phyloP scores from a whole-genome alignment of 1,140 invertebrate genomes.

The Bombyx mori region DNA sequence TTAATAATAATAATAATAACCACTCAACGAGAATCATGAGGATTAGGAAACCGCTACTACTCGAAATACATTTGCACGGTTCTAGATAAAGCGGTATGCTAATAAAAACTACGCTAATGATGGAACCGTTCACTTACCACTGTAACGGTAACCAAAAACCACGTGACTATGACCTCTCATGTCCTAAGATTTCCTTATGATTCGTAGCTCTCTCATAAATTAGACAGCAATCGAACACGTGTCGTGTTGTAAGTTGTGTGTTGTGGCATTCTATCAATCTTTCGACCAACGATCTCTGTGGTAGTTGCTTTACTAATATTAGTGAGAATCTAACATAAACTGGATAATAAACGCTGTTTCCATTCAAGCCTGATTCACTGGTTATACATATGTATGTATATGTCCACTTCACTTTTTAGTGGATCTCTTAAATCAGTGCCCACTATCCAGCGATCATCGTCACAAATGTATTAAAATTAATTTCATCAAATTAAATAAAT shows the following conservation, averaged over 20 bases:
- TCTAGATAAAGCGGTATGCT: background rate
- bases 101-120: background rate
- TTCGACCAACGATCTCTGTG: too few relatives aligned
- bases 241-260: too few relatives aligned
- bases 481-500: conserved; percentile 1
- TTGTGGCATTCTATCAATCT: background rate
- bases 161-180: background rate
- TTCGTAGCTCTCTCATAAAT: too few relatives aligned
- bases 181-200: too few relatives aligned
- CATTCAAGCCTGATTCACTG: background rate
- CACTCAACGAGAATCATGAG: too few relatives aligned
- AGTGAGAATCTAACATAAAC: background rate
- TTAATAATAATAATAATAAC: conserved; percentile 1
- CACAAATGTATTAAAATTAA: conserved; percentile 1
- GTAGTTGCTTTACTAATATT: too few relatives aligned
- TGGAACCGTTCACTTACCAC: background rate
- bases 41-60: background rate
- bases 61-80: conserved; percentile 1
- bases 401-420: background rate
- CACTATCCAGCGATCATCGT: background rate
- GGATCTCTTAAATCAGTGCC: background rate
- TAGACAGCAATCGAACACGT: too few relatives aligned
- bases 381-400: conserved; percentile 6
- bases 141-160: background rate
- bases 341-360: background rate